Conservation (phyloP, 2,797 vertebrate species). For the Aplochiton taeniatus region DNA sequence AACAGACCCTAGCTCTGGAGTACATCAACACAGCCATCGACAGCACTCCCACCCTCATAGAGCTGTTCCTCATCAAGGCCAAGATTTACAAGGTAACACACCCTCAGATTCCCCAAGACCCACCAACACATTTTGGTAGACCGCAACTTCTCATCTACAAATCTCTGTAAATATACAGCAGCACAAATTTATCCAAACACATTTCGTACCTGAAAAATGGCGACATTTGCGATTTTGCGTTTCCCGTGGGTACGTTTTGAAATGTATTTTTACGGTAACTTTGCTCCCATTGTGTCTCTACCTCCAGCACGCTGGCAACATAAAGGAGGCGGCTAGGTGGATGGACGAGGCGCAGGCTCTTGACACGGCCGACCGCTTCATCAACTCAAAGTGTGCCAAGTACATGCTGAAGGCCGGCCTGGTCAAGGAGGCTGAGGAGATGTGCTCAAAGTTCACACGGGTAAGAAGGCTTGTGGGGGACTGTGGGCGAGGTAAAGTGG, state of each 20-base stretch:
- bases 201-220: too few species aligned
- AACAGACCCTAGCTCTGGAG: constrained; percentile 83
- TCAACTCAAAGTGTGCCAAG: constrained; percentile 96
- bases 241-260: too few species aligned
- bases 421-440: constrained; percentile 92
- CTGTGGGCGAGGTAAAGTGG: too few species aligned
- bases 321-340: constrained; percentile 92
- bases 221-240: too few species aligned
- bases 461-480: constrained; percentile 53
- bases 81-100: constrained; percentile 90
- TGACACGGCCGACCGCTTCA: constrained; percentile 92
- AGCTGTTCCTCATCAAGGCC: constrained; percentile 92
- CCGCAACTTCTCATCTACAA: too few species aligned
- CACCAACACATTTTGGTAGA: too few species aligned
- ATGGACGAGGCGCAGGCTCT: constrained; percentile 94
- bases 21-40: constrained; percentile 93
- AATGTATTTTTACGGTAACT: neutral
- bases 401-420: constrained; percentile 93
- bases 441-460: constrained; percentile 95
- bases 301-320: constrained; percentile 88
- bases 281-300: neutral
- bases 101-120: neutral
- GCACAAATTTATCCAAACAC: too few species aligned
- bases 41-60: constrained; percentile 92
- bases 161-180: too few species aligned